Conservation (phyloP, 1,140 invertebrate genomes). For the Drosophila arizonae region DNA sequence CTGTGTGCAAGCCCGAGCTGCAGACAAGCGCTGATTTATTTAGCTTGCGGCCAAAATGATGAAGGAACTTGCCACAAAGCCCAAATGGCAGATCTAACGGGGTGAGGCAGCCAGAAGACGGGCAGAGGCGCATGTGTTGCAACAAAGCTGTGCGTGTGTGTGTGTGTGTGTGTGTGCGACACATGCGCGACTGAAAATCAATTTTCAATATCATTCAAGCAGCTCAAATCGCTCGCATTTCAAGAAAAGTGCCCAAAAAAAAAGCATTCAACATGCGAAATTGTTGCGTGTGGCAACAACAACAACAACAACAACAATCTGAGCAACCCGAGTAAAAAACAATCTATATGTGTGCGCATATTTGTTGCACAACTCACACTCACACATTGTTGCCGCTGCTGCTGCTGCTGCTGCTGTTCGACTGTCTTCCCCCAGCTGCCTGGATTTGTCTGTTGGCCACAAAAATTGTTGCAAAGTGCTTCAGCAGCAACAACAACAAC, state of each 20-base stretch:
- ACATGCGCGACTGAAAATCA: slow-evolving; percentile 47
- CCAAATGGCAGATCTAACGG: slow-evolving; percentile 48
- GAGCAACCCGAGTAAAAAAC: not conserved
- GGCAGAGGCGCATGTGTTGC: slow-evolving; percentile 1
- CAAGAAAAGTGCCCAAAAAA: not conserved
- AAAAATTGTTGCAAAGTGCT: slow-evolving; percentile 55
- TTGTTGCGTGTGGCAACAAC: slow-evolving; percentile 44
- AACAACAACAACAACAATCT: too few relatives aligned
- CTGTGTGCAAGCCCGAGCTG: slow-evolving; percentile 22
- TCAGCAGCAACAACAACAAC: slow-evolving; percentile 6
- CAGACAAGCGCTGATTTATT: slow-evolving; percentile 79
- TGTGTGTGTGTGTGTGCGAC: not conserved
- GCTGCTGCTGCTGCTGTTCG: slow-evolving; percentile 18
- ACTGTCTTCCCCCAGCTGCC: slow-evolving; percentile 3
- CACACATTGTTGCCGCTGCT: slow-evolving; percentile 28
- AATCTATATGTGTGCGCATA: not conserved
- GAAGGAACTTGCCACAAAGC: slow-evolving; percentile 54
- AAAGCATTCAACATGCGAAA: slow-evolving; percentile 17
- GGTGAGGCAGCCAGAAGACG: not conserved
- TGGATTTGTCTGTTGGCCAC: slow-evolving; percentile 39
- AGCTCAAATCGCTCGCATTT: slow-evolving; percentile 1
- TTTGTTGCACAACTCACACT: slow-evolving; percentile 14
- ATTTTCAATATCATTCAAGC: slow-evolving; percentile 64
- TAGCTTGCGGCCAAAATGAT: slow-evolving; percentile 73
- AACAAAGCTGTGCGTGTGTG: not conserved